phyloP scores from a whole-genome alignment of 2,797 vertebrate species.

The Cossypha heuglini region DNA sequence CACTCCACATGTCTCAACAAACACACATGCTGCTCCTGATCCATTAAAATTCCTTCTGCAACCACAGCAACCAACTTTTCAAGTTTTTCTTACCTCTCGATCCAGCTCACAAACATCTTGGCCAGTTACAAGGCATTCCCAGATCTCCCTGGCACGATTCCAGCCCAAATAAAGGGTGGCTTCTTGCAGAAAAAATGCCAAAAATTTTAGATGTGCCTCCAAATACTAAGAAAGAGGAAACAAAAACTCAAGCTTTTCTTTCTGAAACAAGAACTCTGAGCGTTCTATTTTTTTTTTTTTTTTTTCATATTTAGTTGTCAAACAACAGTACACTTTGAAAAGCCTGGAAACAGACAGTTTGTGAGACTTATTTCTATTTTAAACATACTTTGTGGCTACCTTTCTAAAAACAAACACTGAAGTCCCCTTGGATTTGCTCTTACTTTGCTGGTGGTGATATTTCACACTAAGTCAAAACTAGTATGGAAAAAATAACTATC shows the following conservation, averaged over 20 bases:
- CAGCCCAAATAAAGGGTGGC: constrained; percentile 97
- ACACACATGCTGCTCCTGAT: background rate
- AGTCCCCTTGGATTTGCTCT: background rate
- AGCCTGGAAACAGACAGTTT: background rate
- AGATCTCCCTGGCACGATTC: constrained; percentile 97
- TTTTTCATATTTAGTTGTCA: background rate
- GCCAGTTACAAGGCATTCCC: constrained; percentile 97
- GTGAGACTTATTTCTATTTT: background rate
- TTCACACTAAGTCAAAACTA: background rate
- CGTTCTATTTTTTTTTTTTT: background rate
- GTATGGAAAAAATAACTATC: background rate
- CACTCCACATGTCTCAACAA: background rate
- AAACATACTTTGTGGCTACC: background rate
- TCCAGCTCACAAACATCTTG: constrained; percentile 96
- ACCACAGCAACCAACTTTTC: background rate
- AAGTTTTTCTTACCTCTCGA: constrained; percentile 84
- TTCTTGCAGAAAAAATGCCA: constrained; percentile 99
- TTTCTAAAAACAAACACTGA: background rate
- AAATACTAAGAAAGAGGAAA: constrained; percentile 86
- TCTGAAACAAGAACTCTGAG: background rate
- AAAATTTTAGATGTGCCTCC: constrained; percentile 96
- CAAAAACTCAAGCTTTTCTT: background rate
- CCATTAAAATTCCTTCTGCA: background rate
- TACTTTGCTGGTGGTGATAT: background rate
- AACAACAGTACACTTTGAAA: background rate